Base-by-base conservation (phyloP, 2,888 invertebrate genomes). In the Thera obeliscata region DNA sequence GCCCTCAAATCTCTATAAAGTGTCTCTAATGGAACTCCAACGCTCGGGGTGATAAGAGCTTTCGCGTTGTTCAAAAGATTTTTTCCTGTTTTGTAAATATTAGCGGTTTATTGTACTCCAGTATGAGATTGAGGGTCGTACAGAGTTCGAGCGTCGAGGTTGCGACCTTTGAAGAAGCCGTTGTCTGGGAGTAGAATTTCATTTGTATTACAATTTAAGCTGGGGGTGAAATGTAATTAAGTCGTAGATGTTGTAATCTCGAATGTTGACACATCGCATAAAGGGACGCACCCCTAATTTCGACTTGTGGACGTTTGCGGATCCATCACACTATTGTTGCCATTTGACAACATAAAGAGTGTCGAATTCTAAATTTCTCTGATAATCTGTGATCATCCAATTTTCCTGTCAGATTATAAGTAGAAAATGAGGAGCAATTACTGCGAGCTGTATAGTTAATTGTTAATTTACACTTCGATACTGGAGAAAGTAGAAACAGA, bases 1-100 rank as follows among this genome's bases (percentile, higher is more conserved):
- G 84, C 87, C 85, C 89, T 90, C 85, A 79, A 90, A 89, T 87
- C 86, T 84, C 80, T 82, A 84, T 87, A 83, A 90, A 91, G 92
- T 90, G 89, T 87, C 86, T 85, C 84, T 90, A 90, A 91, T 89
- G 89, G 87, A 86, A 83, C 87, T 79, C 84, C 62, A 80, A 79
- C 80, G 87, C 87, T 81, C 78, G 76, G 81, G 83, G 87, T 85
- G 85, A 86, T 84, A 87, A 90, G 87, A 85, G 89, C 87, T 88
- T 89, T 90, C 83, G 81, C 86, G 79, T 86, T 82, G 82, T 85
- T 86, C 82, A 83, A 85, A 85, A 86, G 81, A 84, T 81, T 85
- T 84, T 86, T 87, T 84, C 80, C 84, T 87, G 87, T 88, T 89
- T 82, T 83, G 83, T 85, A 87, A 88, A 88, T 83, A 86, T 88